A percentile compares a stretch with the other conserved stretches of the same genome.
phyloP scores from a whole-genome alignment of 2,113 vertebrate genomes.

The Rhabdornis inornatus region DNA sequence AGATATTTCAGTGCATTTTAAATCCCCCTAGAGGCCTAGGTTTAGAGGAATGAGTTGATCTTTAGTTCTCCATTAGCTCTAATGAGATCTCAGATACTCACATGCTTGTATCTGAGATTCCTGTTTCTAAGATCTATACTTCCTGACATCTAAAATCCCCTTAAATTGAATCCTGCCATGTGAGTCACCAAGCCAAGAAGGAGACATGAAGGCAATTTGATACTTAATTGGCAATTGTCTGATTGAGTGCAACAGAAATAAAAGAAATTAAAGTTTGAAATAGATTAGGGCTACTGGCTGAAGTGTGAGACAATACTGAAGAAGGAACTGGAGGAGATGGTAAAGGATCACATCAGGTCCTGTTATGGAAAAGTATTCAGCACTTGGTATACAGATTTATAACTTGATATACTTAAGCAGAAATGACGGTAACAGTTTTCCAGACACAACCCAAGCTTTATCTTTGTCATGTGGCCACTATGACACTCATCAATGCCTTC shows the following conservation, averaged over 20 bases:
- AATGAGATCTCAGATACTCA: not conserved
- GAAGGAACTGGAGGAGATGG: not conserved
- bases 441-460: not conserved
- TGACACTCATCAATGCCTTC: not conserved
- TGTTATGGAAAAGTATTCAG: not conserved
- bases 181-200: not conserved
- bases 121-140: not conserved
- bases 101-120: not conserved
- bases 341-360: not conserved
- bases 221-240: not conserved
- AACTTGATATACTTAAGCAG: not conserved
- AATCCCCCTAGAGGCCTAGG: not conserved
- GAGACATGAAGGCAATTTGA: not conserved
- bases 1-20: not conserved
- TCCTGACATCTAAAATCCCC: not conserved
- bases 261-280: not conserved
- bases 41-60: not conserved
- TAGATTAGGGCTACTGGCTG: not conserved
- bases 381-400: not conserved
- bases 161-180: not conserved
- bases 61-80: not conserved
- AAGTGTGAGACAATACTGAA: not conserved
- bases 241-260: not conserved
- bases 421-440: not conserved
- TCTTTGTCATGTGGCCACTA: not conserved